Percentiles rank a stretch among this genome's conserved stretches.
Evolutionary conservation across 2,888 invertebrate species (phyloP).

Genomic region (Cosmia pyralina): DNA sequence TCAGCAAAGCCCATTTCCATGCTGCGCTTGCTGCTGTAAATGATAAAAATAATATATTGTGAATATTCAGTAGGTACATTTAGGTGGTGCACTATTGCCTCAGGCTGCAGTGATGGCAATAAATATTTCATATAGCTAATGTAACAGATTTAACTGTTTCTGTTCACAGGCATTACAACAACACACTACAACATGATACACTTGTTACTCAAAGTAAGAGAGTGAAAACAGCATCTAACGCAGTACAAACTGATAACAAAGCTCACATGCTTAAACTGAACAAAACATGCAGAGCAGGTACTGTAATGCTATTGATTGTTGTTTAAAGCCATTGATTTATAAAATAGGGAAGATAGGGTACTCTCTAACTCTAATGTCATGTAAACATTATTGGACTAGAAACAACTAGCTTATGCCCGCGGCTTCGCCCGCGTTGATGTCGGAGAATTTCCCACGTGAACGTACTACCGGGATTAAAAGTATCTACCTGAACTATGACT

Average conservation of each 20-base stretch:
- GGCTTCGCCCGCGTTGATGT: too few species aligned
- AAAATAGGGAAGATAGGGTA: too few species aligned
- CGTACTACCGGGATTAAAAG: too few species aligned
- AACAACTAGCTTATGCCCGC: too few species aligned
- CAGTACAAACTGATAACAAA: constrained; percentile 79
- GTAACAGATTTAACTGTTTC: neutral
- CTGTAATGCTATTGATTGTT: neutral
- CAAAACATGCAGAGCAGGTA: constrained; percentile 72
- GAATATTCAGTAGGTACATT: neutral
- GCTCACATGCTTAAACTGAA: constrained; percentile 74
- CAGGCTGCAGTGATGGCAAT: neutral
- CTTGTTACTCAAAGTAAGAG: constrained; percentile 58
- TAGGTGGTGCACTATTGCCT: neutral
- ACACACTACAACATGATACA: constrained; percentile 59
- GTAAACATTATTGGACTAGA: too few species aligned
- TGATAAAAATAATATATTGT: neutral
- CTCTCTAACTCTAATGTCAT: too few species aligned
- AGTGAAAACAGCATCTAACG: constrained; percentile 69
- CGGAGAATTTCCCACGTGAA: too few species aligned
- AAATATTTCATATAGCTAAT: neutral
- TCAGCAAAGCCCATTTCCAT: too few species aligned
- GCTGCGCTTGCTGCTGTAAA: neutral
- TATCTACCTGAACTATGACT: too few species aligned
- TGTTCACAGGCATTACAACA: constrained; percentile 72
- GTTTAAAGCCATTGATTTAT: too few species aligned